Base-by-base conservation (phyloP, 2,888 invertebrate genomes). In the Arrhopalites spinosus region DNA sequence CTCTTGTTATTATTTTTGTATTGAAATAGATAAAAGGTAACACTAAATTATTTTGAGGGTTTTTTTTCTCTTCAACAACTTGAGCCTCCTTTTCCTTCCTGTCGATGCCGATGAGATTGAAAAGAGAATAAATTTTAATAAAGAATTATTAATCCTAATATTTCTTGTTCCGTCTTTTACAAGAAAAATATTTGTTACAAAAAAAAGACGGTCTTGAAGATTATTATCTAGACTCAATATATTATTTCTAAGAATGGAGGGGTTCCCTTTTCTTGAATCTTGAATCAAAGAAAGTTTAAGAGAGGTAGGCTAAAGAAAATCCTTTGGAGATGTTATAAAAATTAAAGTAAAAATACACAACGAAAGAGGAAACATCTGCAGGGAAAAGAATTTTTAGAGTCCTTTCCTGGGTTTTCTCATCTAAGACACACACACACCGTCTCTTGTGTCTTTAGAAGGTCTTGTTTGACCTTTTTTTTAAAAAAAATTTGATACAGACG, bases 311-410 rank as follows among this genome's bases (percentile, higher is more conserved):
- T 27, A 29, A 27, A 29, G 30, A 64, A 23, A 25, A 69, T n/a
- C n/a, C n/a, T n/a, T n/a, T n/a, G n/a, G n/a, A 67, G 43, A 43
- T 67, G 43, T 67, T 20, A 67, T 36, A 67, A 67, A 67, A 43
- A 67, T 53, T 53, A 69, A 69, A 68, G 47, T 36, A n/a, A n/a
- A 20, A 7, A 23, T n/a, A 29, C 1, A 69, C n/a, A 61, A 63
- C 5, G 47, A 8, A 1, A 27, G 47, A 43, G 29, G 25, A 13
- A 63, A 72, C 72, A 72, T 72, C 72, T 72, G 72, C 64, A 72
- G 63, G 72, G 63, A 72, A 25, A 63, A 47, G 20, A 15, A 36
- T 72, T 36, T 47, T 63, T 56, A 71, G 13, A 27, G 43, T 71
- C 61, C 61, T 29, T 71, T 61, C 71, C 63, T 50, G 47, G 29